Percentiles rank a stretch among this genome's conserved stretches.
Evolutionary conservation across 2,888 invertebrate species (phyloP).

Genomic region (Pheosia gnoma): DNA sequence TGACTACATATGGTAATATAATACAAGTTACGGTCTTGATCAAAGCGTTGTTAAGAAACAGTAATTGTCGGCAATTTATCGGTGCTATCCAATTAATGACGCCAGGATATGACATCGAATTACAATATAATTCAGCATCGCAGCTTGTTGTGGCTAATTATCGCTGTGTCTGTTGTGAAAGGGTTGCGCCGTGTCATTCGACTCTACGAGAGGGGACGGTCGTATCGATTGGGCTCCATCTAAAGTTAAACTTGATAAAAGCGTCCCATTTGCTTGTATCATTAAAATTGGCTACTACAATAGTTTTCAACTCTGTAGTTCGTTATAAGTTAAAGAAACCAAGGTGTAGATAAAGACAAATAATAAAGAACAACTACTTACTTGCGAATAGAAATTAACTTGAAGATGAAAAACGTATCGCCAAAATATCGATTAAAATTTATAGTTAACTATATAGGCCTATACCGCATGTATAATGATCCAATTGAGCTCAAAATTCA

Average conservation of each 20-base stretch:
- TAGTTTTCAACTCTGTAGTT: too few relatives aligned
- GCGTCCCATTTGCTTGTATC: too few relatives aligned
- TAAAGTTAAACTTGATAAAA: conserved; percentile 24
- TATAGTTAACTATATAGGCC: neutral
- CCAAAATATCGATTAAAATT: too few relatives aligned
- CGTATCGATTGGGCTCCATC: conserved; percentile 58
- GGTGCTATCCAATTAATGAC: conserved; percentile 40
- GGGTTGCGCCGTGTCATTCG: conserved; percentile 58
- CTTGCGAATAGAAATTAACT: too few relatives aligned
- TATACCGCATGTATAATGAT: neutral
- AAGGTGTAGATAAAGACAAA: too few relatives aligned
- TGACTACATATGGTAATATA: conserved; percentile 22
- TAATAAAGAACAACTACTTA: too few relatives aligned
- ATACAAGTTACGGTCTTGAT: conserved; percentile 20
- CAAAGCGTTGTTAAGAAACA: conserved; percentile 39
- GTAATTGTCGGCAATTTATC: conserved; percentile 36
- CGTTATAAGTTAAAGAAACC: too few relatives aligned
- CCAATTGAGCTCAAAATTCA: neutral
- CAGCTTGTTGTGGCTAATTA: conserved; percentile 54
- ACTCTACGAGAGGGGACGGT: conserved; percentile 53
- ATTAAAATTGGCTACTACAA: too few relatives aligned
- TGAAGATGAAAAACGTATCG: too few relatives aligned
- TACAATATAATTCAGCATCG: conserved; percentile 64
- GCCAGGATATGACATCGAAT: conserved; percentile 61
- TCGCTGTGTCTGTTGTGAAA: conserved; percentile 38